A percentile compares a stretch with the other conserved stretches of the same genome.
Conservation (phyloP, 2,113 vertebrate genomes). For the Balaeniceps rex region DNA sequence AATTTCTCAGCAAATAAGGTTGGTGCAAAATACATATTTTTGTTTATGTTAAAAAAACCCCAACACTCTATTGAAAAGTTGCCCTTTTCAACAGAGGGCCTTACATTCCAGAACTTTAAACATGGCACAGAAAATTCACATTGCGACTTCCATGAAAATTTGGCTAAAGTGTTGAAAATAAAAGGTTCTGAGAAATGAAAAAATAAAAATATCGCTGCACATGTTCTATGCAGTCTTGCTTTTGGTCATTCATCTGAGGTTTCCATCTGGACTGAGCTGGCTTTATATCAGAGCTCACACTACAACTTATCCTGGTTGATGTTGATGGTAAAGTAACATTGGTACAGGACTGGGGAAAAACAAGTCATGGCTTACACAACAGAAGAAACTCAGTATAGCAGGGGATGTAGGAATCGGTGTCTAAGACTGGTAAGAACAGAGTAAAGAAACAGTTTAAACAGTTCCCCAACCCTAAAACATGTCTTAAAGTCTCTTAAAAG, state of each 20-base stretch:
- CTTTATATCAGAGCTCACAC: neutral
- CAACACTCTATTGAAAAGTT: neutral
- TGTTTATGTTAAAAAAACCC: neutral
- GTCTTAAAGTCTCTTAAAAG: neutral
- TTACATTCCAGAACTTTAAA: neutral
- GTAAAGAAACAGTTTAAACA: neutral
- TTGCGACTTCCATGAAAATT: neutral
- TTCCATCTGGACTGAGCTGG: neutral
- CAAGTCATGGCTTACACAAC: neutral
- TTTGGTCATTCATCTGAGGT: neutral
- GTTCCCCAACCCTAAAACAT: neutral
- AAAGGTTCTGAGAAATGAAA: neutral
- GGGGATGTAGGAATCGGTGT: neutral
- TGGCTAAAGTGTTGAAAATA: neutral
- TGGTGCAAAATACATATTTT: neutral
- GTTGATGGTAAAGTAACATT: neutral
- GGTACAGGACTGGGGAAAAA: neutral
- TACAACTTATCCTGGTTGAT: neutral
- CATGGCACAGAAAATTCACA: neutral
- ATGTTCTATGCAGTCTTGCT: neutral
- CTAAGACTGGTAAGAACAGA: neutral
- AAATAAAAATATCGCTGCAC: neutral
- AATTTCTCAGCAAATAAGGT: neutral
- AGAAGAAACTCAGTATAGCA: neutral
- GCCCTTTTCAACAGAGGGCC: fast-evolving